Conservation (phyloP, 37 sponge, comb jelly and placozoan genomes). For the Spongia lamella region DNA sequence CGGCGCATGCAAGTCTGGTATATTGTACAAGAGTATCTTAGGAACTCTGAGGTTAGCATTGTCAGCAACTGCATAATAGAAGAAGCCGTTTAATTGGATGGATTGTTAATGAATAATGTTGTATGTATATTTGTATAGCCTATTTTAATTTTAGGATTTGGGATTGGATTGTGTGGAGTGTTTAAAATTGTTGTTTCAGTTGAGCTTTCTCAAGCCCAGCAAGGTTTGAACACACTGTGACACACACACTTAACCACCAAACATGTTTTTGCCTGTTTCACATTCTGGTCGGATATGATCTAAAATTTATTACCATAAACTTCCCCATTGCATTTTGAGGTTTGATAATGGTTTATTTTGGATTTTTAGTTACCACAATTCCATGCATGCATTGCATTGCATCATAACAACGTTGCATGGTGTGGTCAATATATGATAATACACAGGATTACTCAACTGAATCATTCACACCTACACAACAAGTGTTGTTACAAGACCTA, state of each 20-base stretch:
- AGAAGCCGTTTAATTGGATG: too few species aligned
- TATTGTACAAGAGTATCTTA: constrained; percentile 87
- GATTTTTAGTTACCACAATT: too few species aligned
- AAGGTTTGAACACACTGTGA: constrained; percentile 33
- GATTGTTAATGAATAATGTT: too few species aligned
- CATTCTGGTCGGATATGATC: too few species aligned
- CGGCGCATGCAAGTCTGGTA: constrained; percentile 89
- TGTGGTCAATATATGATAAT: neutral
- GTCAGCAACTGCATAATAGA: too few species aligned
- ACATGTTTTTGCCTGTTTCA: too few species aligned
- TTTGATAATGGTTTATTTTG: too few species aligned
- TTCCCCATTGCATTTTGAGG: too few species aligned
- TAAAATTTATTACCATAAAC: too few species aligned
- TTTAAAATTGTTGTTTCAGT: constrained; percentile 80
- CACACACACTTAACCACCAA: too few species aligned
- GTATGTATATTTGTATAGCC: too few species aligned
- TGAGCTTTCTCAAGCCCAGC: constrained; percentile 88
- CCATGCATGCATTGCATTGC: neutral
- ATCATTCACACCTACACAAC: constrained; percentile 74
- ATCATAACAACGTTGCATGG: neutral
- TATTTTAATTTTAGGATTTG: constrained; percentile 25
- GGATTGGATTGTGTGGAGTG: constrained; percentile 78
- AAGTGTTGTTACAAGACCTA: constrained; percentile 78
- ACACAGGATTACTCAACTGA: constrained; percentile 84
- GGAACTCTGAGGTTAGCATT: constrained; percentile 3